Percentiles rank a stretch among this genome's conserved stretches.
phyloP scores from a whole-genome alignment of 1,140 invertebrate species.

The Stegodyphus mimosarum region DNA sequence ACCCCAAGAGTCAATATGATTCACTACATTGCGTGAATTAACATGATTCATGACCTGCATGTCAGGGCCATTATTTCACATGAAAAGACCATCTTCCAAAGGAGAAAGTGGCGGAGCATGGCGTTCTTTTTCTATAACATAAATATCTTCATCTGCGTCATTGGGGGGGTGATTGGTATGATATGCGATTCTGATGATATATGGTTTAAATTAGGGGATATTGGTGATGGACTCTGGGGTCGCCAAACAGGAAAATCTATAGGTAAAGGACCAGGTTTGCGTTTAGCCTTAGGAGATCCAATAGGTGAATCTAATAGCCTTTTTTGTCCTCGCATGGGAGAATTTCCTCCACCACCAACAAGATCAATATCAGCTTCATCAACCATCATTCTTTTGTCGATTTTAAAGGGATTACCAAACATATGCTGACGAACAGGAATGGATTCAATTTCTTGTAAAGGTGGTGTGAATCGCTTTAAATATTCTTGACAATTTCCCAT shows the following conservation, averaged over 20 bases:
- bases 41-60: slow-evolving; percentile 51
- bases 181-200: slow-evolving; percentile 4
- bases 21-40: slow-evolving; percentile 27
- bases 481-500: slow-evolving; percentile 99
- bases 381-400: slow-evolving; percentile 90
- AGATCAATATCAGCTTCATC: slow-evolving; percentile 88
- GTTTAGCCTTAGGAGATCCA: slow-evolving; percentile 73
- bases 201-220: slow-evolving; percentile 61
- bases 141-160: slow-evolving; percentile 58
- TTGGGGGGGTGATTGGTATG: slow-evolving; percentile 33
- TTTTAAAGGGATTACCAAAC: slow-evolving; percentile 99
- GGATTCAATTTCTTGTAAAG: slow-evolving; percentile 93
- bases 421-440: slow-evolving; percentile 96
- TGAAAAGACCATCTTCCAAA: slow-evolving; percentile 37
- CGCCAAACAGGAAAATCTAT: slow-evolving; percentile 74
- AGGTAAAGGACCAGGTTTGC: slow-evolving; percentile 86
- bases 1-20: slow-evolving; percentile 42
- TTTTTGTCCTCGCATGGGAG: slow-evolving; percentile 60
- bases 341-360: slow-evolving; percentile 69
- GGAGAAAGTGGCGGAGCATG: background rate
- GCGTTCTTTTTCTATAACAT: slow-evolving; percentile 62
- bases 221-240: slow-evolving; percentile 67
- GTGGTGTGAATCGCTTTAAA: slow-evolving; percentile 90
- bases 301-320: slow-evolving; percentile 61
- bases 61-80: slow-evolving; percentile 28